Evolutionary conservation across 2,797 vertebrate species (phyloP), one percentile per base, ranked within the genome.

Genomic region (Pogonophryne albipinna): DNA sequence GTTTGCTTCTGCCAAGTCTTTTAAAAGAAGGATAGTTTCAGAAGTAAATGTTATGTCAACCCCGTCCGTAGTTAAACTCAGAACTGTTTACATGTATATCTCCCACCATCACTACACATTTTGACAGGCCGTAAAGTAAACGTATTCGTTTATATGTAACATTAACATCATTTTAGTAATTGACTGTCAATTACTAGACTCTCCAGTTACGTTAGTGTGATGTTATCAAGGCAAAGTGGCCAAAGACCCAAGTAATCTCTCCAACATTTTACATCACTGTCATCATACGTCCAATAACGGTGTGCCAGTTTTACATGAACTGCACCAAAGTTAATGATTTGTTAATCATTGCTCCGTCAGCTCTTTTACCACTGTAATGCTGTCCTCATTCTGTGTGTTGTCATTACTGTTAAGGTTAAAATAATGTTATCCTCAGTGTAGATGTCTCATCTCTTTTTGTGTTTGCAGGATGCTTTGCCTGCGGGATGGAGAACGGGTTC

Each of bases 401-500:
- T 10, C 4, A 20, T 20, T 6, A 42, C 63, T 17, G 6, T 2
- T 31, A 3, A 27, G 1, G 1, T 44, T 52, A 0, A 42, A 47
- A 46, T 12, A 16, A 15, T 57, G 66, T 38, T 10, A 9, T 42
- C n/a, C 42, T 19, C 3, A 45, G 10, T 51, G 42, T 41, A 1
- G 3, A 38, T 45, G 14, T 66, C 52, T 51, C 1, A 7, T 71
- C 4, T 69, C 1, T 23, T 13, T 76, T 50, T 86, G 58, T 85
- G 44, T 87, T 78, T 85, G 15, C 86, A 99, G 98, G 98, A 57
- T 99, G 98, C 93, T 99, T 99, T 92, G 98, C 98, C 6, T 99
- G 98, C 93, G 98, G 98, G 42, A 99, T 99, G 98, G 98, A 99
- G 90, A 99, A 98, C 88, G 98, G 98, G 87, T 99, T 99, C 82